Evolutionary conservation across 2,888 invertebrate genomes (phyloP).

Genomic region (Erebia epiphron): DNA sequence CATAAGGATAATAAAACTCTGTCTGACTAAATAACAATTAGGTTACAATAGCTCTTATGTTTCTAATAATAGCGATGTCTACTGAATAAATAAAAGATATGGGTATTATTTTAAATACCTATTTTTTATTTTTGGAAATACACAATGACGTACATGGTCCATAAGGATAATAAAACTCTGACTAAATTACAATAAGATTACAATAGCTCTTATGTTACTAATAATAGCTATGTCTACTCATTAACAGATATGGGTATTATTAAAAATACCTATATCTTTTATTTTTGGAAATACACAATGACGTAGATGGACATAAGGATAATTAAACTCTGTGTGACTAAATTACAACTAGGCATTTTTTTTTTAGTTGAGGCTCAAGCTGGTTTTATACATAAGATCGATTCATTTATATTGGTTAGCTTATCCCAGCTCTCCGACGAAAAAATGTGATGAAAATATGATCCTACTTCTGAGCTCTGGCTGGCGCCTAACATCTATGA

Average conservation of each 20-base stretch:
- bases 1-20: no score
- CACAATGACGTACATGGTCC: neutral
- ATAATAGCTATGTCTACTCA: neutral
- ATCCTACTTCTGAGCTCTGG: no score
- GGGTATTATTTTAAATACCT: neutral
- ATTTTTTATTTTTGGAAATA: neutral
- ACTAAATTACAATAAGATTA: neutral
- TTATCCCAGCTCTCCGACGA: no score
- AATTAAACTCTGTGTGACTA: neutral
- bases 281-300: neutral
- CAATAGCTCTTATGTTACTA: neutral
- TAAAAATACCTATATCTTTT: neutral
- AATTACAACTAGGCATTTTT: neutral
- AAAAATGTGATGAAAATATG: no score
- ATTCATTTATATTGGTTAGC: no score
- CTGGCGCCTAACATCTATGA: no score
- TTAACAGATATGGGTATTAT: neutral
- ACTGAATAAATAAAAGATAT: slow-evolving; percentile 5
- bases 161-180: neutral
- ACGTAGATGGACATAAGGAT: neutral
- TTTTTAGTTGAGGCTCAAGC: neutral
- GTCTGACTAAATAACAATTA: neutral
- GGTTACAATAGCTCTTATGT: no score
- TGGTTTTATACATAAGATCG: no score
- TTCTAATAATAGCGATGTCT: no score